Conservation (phyloP, 2,797 vertebrate species). For the Microtus obscurus region DNA sequence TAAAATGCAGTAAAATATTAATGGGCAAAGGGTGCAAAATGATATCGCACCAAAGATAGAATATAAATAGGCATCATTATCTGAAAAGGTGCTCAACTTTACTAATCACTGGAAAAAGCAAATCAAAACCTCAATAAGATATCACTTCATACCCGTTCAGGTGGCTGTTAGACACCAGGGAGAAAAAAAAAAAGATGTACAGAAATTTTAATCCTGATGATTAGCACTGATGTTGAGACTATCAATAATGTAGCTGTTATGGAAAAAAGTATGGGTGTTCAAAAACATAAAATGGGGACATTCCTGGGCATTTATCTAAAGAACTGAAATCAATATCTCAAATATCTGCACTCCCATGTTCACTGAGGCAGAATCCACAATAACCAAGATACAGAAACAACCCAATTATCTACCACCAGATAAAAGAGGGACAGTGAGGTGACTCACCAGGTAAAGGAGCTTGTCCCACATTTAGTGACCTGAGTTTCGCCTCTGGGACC, state of each 20-base stretch:
- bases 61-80: not conserved
- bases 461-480: not conserved
- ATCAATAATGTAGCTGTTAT: not conserved
- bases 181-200: not conserved
- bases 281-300: not conserved
- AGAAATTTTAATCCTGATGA: not conserved
- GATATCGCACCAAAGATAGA: not conserved
- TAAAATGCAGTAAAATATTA: not conserved
- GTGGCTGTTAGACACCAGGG: not conserved
- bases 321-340: conserved; percentile 13
- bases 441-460: not conserved
- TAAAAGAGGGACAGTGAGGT: not conserved
- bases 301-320: conserved; percentile 8
- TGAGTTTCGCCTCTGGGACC: not conserved
- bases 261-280: not conserved
- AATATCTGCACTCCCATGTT: not conserved
- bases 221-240: not conserved
- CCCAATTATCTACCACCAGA: not conserved
- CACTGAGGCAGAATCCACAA: not conserved
- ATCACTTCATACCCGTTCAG: not conserved
- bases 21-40: not conserved
- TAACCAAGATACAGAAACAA: not conserved
- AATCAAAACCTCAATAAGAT: conserved; percentile 14
- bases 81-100: not conserved
- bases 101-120: not conserved